These are phyloP conservation scores for Chlamydotis undulata DNA, from an alignment of 2,113 vertebrate genomes.

Conservation along the genomic window DNA sequence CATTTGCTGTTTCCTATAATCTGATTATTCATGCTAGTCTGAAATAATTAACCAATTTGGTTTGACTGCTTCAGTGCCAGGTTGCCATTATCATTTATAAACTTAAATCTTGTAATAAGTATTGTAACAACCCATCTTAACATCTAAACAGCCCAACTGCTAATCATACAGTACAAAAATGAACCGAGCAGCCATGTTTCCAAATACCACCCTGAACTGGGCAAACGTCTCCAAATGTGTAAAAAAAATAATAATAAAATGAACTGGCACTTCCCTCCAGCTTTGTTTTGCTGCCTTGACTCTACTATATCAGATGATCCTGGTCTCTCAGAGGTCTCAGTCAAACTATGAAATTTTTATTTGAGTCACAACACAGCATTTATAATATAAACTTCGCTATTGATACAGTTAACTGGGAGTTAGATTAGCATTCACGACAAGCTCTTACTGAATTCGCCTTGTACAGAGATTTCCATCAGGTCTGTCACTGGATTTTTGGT, in stretches of 20 bases:
- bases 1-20: slow-evolving; percentile 47
- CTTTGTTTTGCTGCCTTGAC: not conserved
- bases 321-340: not conserved
- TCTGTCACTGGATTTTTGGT: not conserved
- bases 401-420: not conserved
- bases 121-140: slow-evolving; percentile 1
- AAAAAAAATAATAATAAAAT: not conserved
- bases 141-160: not conserved
- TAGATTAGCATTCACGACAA: not conserved
- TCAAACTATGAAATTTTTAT: not conserved
- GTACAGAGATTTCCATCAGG: not conserved
- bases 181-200: not conserved
- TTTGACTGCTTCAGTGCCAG: slow-evolving; percentile 13
- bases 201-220: not conserved
- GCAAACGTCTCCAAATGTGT: not conserved
- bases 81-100: slow-evolving; percentile 25
- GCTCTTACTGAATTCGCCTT: not conserved
- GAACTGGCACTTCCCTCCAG: not conserved
- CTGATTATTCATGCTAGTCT: slow-evolving; percentile 33
- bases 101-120: slow-evolving; percentile 10
- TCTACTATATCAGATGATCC: not conserved
- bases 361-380: not conserved
- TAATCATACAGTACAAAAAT: not conserved
- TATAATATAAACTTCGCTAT: not conserved
- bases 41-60: slow-evolving; percentile 36